Base-by-base conservation (phyloP, 2,888 invertebrate species). In the Clitarchus hookeri region DNA sequence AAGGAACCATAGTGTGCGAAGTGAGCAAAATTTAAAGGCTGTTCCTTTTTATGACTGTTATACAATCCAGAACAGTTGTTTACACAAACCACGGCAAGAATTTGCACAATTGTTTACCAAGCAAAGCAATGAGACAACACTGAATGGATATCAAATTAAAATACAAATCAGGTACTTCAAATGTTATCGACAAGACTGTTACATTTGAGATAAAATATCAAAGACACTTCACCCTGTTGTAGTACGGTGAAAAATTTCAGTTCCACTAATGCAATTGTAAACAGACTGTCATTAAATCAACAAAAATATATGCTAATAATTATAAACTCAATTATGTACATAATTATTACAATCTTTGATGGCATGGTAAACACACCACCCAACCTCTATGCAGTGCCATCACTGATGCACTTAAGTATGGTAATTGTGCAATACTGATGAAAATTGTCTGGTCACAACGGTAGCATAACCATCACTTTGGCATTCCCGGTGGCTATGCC, bases 351-450 rank as follows among this genome's bases (percentile, higher is more conserved):
- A 48, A 48, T 23, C 65, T 65, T 4, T 19, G 65, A 65, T 23
- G 16, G 65, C n/a, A 65, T n/a, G 65, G 19, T 6, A n/a, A 65
- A 65, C 16, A 19, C n/a, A 19, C n/a, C 65, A 23, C n/a, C 19
- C 8, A 65, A 65, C 65, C n/a, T n/a, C 65, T 65, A n/a, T 16
- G 19, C 65, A 65, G n/a, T 11, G 48, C 16, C 11, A 48, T 48
- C 48, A 48, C 48, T 13, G 48, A 48, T 48, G 48, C 48, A 48
- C 48, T 48, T 16, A 48, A 48, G 6, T 65, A 65, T 65, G 65
- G 65, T 65, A n/a, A 65, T 65, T 65, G 65, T 65, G 65, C 65
- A 65, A 65, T 65, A 65, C 65, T 65, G n/a, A 65, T 65, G 11
- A 8, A 65, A 65, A 23, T 23, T n/a, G 19, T 65, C 23, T 19